Conservation (phyloP, 2,797 vertebrate species). For the Salmo trutta region DNA sequence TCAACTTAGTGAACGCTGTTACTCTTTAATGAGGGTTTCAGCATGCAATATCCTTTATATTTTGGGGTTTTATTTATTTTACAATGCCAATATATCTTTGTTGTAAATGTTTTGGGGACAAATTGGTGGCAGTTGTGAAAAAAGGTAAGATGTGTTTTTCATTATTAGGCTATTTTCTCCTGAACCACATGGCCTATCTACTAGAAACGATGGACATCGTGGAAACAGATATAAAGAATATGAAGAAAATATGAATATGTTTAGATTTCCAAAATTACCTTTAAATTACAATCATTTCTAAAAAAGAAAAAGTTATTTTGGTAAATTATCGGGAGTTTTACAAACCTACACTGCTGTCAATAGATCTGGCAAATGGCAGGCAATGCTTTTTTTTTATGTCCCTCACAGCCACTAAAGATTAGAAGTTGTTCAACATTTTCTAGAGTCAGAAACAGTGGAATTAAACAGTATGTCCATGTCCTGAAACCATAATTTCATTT, state of each 20-base stretch:
- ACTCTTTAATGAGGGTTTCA: too few relatives aligned
- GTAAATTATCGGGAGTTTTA: not conserved
- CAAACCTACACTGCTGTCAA: not conserved
- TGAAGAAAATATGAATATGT: not conserved
- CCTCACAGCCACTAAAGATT: not conserved
- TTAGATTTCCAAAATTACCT: not conserved
- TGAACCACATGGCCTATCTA: too few relatives aligned
- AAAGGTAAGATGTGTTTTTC: too few relatives aligned
- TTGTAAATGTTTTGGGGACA: too few relatives aligned
- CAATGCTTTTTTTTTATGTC: not conserved
- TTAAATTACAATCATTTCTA: not conserved
- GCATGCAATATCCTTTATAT: too few relatives aligned
- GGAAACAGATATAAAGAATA: too few relatives aligned
- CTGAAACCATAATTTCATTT: not conserved
- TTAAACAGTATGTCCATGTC: not conserved
- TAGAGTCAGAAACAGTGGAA: not conserved
- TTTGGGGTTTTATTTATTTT: too few relatives aligned
- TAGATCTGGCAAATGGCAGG: not conserved
- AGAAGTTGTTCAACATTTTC: not conserved
- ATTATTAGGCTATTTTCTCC: too few relatives aligned
- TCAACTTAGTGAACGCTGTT: not conserved
- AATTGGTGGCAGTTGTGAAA: too few relatives aligned
- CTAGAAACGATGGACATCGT: too few relatives aligned
- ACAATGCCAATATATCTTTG: too few relatives aligned
- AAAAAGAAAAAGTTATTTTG: not conserved